Conservation (phyloP, 2,888 invertebrate species). For the Cephus nigrinus region DNA sequence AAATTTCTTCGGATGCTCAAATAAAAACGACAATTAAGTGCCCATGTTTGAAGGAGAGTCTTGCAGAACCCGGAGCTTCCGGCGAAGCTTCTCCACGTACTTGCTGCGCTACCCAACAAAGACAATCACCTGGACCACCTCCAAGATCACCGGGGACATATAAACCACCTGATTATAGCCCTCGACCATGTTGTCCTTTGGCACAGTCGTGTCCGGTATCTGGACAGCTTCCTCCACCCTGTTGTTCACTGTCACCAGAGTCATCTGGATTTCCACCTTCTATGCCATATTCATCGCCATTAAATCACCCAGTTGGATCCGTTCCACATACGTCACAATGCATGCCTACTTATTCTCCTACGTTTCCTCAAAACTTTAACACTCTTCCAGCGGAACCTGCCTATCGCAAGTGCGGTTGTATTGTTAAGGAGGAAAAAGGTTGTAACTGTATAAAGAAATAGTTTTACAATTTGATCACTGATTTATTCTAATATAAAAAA, state of each 20-base stretch:
- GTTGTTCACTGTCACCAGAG: background rate
- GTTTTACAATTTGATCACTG: background rate
- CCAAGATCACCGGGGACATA: slow-evolving; percentile 7
- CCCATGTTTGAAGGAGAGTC: slow-evolving; percentile 1
- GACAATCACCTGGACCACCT: slow-evolving; percentile 8
- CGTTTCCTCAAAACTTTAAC: background rate
- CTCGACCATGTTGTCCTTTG: slow-evolving; percentile 31
- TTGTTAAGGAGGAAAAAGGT: slow-evolving; percentile 14
- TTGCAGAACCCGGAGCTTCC: background rate
- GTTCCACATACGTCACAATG: background rate
- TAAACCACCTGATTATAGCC: slow-evolving; percentile 15
- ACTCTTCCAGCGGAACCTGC: background rate
- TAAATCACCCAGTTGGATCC: background rate
- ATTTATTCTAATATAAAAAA: background rate
- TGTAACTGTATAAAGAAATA: slow-evolving; percentile 9
- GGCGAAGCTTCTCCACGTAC: slow-evolving; percentile 9
- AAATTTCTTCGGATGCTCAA: slow-evolving; percentile 34
- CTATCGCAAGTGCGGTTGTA: slow-evolving; percentile 23
- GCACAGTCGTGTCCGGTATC: background rate
- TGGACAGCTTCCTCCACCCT: background rate
- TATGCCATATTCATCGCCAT: background rate
- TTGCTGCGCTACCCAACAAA: slow-evolving; percentile 2
- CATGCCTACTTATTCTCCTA: background rate
- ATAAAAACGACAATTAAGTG: slow-evolving; percentile 14
- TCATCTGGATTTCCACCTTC: background rate